Conservation (phyloP, 2,888 invertebrate species). For the Drosophila yooni region DNA sequence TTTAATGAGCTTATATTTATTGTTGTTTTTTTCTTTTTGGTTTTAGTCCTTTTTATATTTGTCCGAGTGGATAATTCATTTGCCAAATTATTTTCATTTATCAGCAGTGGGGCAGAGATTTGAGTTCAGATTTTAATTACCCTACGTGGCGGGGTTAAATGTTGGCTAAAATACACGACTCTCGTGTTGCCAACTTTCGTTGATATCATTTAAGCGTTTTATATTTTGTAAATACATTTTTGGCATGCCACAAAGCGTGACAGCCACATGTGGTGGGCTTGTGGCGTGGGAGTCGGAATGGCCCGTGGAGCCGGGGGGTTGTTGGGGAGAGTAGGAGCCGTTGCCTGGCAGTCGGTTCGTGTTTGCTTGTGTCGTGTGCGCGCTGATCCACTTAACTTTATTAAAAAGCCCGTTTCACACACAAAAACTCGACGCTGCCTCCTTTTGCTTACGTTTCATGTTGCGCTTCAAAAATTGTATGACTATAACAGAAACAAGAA, state of each 20-base stretch:
- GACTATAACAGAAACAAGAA: slow-evolving; percentile 14
- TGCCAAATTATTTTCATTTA: slow-evolving; percentile 9
- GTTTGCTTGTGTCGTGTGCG: slow-evolving; percentile 14
- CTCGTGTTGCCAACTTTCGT: slow-evolving; percentile 7
- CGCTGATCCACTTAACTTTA: slow-evolving; percentile 67
- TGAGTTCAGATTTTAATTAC: slow-evolving; percentile 66
- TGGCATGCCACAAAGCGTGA: slow-evolving; percentile 50
- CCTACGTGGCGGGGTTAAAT: slow-evolving; percentile 64
- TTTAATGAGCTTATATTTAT: slow-evolving; percentile 79
- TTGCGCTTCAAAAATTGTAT: slow-evolving; percentile 32
- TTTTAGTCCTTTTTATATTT: slow-evolving; percentile 22
- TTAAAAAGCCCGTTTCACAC: slow-evolving; percentile 55
- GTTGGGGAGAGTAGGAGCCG: neutral
- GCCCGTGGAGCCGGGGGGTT: neutral
- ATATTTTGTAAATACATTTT: slow-evolving; percentile 39
- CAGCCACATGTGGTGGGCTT: neutral
- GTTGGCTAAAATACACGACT: slow-evolving; percentile 27
- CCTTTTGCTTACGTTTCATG: slow-evolving; percentile 33
- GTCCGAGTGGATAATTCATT: slow-evolving; percentile 38
- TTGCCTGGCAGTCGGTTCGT: slow-evolving; percentile 31
- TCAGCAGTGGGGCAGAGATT: slow-evolving; percentile 9
- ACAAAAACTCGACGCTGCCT: slow-evolving; percentile 21
- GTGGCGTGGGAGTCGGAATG: neutral
- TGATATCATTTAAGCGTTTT: slow-evolving; percentile 40
- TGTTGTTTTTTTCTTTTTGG: slow-evolving; percentile 26